Conservation (phyloP, 2,113 vertebrate genomes). For the Ictalurus punctatus region DNA sequence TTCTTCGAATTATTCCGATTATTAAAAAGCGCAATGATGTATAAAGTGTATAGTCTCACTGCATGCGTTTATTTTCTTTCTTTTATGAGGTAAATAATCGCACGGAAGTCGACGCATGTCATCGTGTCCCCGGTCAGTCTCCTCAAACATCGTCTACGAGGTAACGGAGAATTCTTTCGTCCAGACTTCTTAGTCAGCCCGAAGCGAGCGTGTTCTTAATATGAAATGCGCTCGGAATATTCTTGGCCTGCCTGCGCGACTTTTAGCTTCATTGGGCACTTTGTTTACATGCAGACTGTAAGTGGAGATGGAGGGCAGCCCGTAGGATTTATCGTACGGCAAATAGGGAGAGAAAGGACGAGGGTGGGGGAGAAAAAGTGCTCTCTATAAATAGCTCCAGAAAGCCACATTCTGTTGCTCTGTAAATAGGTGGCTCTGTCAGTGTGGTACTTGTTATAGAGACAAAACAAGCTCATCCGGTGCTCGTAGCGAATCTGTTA, state of each 20-base stretch:
- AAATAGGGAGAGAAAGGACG: background rate
- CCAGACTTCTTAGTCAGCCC: background rate
- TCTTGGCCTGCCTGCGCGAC: background rate
- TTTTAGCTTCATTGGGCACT: constrained; percentile 31
- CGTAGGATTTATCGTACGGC: constrained; percentile 15
- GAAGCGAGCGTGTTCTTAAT: constrained; percentile 1
- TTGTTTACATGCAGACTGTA: constrained; percentile 39
- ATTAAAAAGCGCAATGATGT: background rate
- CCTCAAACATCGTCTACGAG: background rate
- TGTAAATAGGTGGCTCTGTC: constrained; percentile 52
- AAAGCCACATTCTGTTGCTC: constrained; percentile 32
- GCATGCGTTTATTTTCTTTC: background rate
- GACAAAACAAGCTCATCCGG: constrained; percentile 45
- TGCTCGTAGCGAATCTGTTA: background rate
- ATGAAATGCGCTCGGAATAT: constrained; percentile 11
- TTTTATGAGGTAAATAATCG: background rate
- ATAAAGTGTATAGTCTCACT: background rate
- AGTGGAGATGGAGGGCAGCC: constrained; percentile 41
- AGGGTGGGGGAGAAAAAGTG: constrained; percentile 16
- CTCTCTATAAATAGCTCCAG: constrained; percentile 48
- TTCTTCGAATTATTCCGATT: background rate
- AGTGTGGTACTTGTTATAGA: constrained; percentile 45
- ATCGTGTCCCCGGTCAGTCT: background rate
- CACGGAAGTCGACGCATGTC: background rate
- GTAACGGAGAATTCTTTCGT: background rate